These are phyloP conservation scores for Lasioglossum pauxillum DNA, from an alignment of 2,888 invertebrate genomes.

Conservation along the genomic window DNA sequence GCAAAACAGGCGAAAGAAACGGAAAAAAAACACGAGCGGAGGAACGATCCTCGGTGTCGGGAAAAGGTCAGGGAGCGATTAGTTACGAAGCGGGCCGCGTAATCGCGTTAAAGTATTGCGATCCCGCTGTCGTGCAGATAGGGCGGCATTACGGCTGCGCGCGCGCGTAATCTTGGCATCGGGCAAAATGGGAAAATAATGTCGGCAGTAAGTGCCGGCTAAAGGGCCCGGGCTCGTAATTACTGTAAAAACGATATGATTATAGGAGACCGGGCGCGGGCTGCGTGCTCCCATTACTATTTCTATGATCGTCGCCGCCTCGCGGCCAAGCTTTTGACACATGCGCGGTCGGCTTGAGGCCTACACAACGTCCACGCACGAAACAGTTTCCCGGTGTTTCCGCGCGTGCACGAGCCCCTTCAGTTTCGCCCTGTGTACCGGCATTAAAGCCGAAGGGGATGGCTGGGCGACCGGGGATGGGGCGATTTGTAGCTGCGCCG, in stretches of 20 bases:
- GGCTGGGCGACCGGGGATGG: slow-evolving; percentile 20
- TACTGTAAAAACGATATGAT: slow-evolving; percentile 78
- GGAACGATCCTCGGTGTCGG: slow-evolving; percentile 1
- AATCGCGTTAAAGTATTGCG: slow-evolving; percentile 54
- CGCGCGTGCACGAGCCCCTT: slow-evolving; percentile 6
- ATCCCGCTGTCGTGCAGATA: slow-evolving; percentile 33
- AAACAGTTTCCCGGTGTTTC: background rate
- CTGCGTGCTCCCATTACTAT: slow-evolving; percentile 23
- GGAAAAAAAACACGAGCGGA: background rate
- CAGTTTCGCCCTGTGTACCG: slow-evolving; percentile 28
- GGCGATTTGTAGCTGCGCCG: slow-evolving; percentile 79
- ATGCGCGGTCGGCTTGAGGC: slow-evolving; percentile 10
- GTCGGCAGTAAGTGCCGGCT: slow-evolving; percentile 67
- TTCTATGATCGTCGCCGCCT: slow-evolving; percentile 20
- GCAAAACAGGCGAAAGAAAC: background rate
- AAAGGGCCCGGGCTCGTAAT: slow-evolving; percentile 71
- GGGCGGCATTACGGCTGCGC: slow-evolving; percentile 27
- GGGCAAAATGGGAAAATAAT: slow-evolving; percentile 77
- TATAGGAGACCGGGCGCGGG: slow-evolving; percentile 61
- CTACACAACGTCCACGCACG: slow-evolving; percentile 19
- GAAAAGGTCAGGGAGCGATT: slow-evolving; percentile 23
- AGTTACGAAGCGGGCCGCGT: slow-evolving; percentile 27
- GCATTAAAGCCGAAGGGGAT: slow-evolving; percentile 63
- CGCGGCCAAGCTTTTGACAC: slow-evolving; percentile 16
- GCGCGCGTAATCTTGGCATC: slow-evolving; percentile 65